Evolutionary conservation across 2,888 invertebrate species (phyloP), one percentile per base, ranked within the genome.

Genomic region (Watsonalla cultraria): DNA sequence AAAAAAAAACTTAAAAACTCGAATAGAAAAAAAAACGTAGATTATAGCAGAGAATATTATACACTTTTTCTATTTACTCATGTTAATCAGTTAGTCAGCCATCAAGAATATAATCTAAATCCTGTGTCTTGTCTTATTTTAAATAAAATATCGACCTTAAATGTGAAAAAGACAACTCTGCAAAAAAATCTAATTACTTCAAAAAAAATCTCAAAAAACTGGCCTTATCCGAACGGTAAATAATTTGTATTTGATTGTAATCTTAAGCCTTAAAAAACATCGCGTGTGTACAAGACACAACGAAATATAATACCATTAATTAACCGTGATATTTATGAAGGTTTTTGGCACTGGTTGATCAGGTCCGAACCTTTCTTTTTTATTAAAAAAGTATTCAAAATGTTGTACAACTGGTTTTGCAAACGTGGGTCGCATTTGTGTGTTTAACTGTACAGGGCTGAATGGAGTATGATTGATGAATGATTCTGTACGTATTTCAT

Each of bases 341-440:
- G 9, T 5, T 24, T 34, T 51, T 51, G 51, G 45, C 46, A 46
- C 51, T 51, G 35, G 51, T 51, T 15, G 1, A 46, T 45, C 46
- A 46, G 35, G 46, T 51, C 35, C 37, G 13, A 14, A 11, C 46
- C 45, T 46, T 51, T 51, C 34, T 46, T 46, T 24, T 37, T 37
- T 51, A 51, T 35, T 4, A 37, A 35, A 46, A 51, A 45, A 37
- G 42, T 35, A 13, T 35, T 8, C 13, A 11, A 42, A 37, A 37
- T 46, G 46, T 46, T 46, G 51, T 34, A 34, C 46, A 51, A 51
- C 51, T 46, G 46, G 51, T 51, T 51, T 37, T 9, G 46, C 37
- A 14, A 51, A 42, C 42, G 11, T 7, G 42, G 42, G 11, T 42
- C 11, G 11, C 4, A 42, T 42, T 42, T 34, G 15, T 34, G 35